These are phyloP conservation scores for Elgonia sp. DNA, from an alignment of 2,888 invertebrate species.

Conservation along the genomic window DNA sequence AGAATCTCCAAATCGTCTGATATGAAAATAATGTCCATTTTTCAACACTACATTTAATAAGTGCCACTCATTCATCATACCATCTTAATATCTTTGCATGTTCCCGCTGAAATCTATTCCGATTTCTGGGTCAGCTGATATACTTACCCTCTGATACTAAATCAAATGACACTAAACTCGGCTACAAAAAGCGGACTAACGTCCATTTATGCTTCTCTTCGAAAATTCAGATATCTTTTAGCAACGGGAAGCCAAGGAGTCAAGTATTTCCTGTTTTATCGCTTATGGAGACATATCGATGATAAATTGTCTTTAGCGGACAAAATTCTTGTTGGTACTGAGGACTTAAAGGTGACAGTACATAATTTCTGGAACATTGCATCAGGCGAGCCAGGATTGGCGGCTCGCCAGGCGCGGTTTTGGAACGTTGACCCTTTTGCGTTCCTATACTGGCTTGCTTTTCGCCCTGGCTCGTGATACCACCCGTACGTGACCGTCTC, in stretches of 20 bases:
- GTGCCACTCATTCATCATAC: neutral
- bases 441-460: constrained; percentile 65
- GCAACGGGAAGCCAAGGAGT: constrained; percentile 50
- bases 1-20: no score
- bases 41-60: no score
- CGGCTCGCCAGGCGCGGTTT: constrained; percentile 80
- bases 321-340: constrained; percentile 64
- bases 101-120: constrained; percentile 7
- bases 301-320: constrained; percentile 60
- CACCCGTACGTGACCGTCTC: constrained; percentile 68
- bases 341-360: constrained; percentile 79
- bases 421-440: constrained; percentile 81
- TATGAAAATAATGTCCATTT: no score
- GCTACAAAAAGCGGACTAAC: constrained; percentile 24
- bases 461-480: constrained; percentile 64
- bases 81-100: neutral
- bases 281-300: constrained; percentile 53
- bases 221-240: constrained; percentile 57
- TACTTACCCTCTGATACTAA: constrained; percentile 21
- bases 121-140: constrained; percentile 44
- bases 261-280: constrained; percentile 68
- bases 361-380: constrained; percentile 81
- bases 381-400: constrained; percentile 80
- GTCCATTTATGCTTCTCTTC: constrained; percentile 30
- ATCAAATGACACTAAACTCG: constrained; percentile 7